Conservation (phyloP, 2,113 vertebrate genomes). For the Melanocharis versteri region DNA sequence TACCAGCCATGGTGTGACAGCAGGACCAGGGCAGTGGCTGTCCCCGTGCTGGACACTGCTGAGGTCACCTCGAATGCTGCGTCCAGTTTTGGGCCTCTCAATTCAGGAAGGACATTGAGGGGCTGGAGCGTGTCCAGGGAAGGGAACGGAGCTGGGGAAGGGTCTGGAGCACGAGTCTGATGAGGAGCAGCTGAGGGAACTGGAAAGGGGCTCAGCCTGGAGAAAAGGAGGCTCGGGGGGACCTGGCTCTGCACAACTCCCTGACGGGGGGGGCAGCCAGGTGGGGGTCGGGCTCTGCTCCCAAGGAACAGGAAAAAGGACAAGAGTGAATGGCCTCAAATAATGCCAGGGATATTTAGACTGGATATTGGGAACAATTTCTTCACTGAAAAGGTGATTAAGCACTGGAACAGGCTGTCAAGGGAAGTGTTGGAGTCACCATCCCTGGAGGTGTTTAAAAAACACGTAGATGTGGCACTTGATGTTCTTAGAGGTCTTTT, state of each 20-base stretch:
- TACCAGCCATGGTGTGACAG: not conserved
- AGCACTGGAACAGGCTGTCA: not conserved
- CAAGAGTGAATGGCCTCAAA: not conserved
- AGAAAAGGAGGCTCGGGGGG: not conserved
- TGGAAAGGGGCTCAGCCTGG: rapidly evolving
- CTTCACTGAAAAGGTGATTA: not conserved
- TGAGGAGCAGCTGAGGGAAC: not conserved
- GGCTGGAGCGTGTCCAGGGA: rapidly evolving
- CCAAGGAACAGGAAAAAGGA: not conserved
- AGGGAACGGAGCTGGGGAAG: not conserved
- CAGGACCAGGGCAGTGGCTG: not conserved
- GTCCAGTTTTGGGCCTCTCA: rapidly evolving
- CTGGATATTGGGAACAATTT: not conserved
- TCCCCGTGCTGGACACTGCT: not conserved
- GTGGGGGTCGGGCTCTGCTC: not conserved
- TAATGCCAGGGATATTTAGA: not conserved
- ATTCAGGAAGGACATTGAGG: rapidly evolving
- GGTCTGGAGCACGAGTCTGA: not conserved
- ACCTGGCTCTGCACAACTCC: rapidly evolving
- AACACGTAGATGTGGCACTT: not conserved
- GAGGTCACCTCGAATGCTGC: rapidly evolving
- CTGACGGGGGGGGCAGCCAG: not conserved
- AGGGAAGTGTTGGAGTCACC: too few species aligned
- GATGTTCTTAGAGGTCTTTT: not conserved
- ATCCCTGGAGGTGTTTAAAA: not conserved